phyloP scores from a whole-genome alignment of 2,113 vertebrate genomes.

The Poeciliopsis prolifica region DNA sequence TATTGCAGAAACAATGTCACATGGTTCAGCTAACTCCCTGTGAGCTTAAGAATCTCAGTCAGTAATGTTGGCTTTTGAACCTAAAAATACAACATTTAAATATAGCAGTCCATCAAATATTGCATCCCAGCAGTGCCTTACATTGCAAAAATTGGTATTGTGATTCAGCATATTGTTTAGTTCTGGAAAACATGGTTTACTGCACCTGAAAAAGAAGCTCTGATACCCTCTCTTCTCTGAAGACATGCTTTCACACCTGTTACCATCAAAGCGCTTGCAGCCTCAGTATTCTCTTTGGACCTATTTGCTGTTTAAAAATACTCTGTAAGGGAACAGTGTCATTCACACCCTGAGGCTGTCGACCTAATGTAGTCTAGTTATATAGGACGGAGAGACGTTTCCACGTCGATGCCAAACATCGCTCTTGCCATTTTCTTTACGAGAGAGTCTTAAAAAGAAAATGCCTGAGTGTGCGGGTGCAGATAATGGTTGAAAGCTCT shows the following conservation, averaged over 20 bases:
- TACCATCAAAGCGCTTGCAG: slow-evolving; percentile 52
- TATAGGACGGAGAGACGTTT: slow-evolving; percentile 56
- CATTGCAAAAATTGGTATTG: background rate
- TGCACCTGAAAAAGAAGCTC: slow-evolving; percentile 38
- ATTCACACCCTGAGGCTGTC: slow-evolving; percentile 57
- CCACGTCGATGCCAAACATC: slow-evolving; percentile 17
- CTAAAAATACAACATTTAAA: background rate
- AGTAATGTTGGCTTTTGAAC: background rate
- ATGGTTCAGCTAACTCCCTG: background rate
- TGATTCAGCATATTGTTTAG: background rate
- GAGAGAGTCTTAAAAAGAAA: background rate
- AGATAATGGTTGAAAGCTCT: slow-evolving; percentile 35
- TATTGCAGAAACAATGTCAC: background rate
- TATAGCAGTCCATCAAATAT: background rate
- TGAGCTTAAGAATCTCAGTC: background rate
- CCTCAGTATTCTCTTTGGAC: slow-evolving; percentile 60
- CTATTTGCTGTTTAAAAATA: slow-evolving; percentile 74
- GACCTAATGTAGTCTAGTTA: slow-evolving; percentile 53
- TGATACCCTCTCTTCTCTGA: slow-evolving; percentile 58
- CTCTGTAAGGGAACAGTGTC: slow-evolving; percentile 62
- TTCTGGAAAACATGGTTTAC: background rate
- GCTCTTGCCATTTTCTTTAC: slow-evolving; percentile 12
- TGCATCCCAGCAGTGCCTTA: background rate
- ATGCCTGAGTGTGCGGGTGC: slow-evolving; percentile 7
- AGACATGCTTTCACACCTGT: slow-evolving; percentile 67